These are phyloP conservation scores for Drosophila melanocephala DNA, from an alignment of 2,888 invertebrate species.

Conservation along the genomic window DNA sequence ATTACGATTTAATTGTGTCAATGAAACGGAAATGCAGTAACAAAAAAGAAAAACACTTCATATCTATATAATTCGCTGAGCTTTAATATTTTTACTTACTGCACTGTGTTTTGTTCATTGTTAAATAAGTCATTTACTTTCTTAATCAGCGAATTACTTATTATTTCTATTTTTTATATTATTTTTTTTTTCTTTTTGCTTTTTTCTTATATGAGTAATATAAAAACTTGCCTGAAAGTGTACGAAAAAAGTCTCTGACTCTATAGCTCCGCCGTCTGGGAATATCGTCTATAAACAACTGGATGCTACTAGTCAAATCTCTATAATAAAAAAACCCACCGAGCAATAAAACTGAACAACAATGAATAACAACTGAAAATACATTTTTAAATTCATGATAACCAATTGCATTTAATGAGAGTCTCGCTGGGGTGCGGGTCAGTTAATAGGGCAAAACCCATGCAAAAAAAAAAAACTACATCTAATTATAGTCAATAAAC, in stretches of 20 bases:
- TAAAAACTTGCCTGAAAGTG: constrained; percentile 8
- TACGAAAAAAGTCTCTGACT: background rate
- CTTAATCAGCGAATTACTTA: constrained; percentile 15
- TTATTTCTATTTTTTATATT: background rate
- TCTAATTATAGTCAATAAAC: constrained; percentile 37
- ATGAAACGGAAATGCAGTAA: constrained; percentile 31
- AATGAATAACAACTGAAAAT: background rate
- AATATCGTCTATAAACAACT: constrained; percentile 45
- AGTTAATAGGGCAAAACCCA: constrained; percentile 19
- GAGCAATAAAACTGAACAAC: background rate
- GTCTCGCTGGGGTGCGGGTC: constrained; percentile 5
- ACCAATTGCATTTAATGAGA: constrained; percentile 37
- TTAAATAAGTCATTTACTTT: constrained; percentile 2
- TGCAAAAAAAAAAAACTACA: constrained; percentile 17
- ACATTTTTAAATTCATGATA: constrained; percentile 16
- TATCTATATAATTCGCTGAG: constrained; percentile 17
- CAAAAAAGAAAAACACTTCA: constrained; percentile 10
- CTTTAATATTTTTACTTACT: background rate
- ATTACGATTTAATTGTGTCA: constrained; percentile 23
- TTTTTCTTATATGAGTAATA: background rate
- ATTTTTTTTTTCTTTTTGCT: background rate
- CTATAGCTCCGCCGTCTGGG: constrained; percentile 26
- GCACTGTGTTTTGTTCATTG: background rate
- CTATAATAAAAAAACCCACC: background rate
- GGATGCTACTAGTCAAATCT: background rate